These are phyloP conservation scores for Drosophila austrosaltans DNA, from an alignment of 2,888 invertebrate species.

Conservation along the genomic window DNA sequence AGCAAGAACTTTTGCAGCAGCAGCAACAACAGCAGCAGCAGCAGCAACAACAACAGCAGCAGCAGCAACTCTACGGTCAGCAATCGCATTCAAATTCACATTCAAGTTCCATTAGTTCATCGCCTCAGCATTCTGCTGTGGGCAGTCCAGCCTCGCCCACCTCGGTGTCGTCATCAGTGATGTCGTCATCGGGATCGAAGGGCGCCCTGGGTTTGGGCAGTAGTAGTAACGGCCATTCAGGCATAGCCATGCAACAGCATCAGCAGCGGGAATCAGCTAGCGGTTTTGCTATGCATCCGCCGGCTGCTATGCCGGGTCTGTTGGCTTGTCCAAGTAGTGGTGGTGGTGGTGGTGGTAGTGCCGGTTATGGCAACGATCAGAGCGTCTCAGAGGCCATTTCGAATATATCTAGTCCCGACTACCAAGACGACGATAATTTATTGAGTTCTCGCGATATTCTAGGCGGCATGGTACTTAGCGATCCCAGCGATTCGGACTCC, in stretches of 20 bases:
- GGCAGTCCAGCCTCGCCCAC: slow-evolving; percentile 91
- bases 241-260: slow-evolving; percentile 48
- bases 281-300: slow-evolving; percentile 55
- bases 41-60: slow-evolving; percentile 58
- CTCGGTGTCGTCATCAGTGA: slow-evolving; percentile 93
- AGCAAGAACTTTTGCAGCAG: slow-evolving; percentile 29
- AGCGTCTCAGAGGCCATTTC: slow-evolving; percentile 94
- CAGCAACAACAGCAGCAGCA: slow-evolving; percentile 53
- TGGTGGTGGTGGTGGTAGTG: slow-evolving; percentile 56
- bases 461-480: slow-evolving; percentile 92
- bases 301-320: slow-evolving; percentile 74
- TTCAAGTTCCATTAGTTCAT: slow-evolving; percentile 84
- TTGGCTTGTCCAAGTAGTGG: slow-evolving; percentile 77
- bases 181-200: slow-evolving; percentile 91
- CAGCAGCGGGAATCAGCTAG: slow-evolving; percentile 52
- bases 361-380: slow-evolving; percentile 87
- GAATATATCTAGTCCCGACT: slow-evolving; percentile 95
- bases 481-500: slow-evolving; percentile 95
- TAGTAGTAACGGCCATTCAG: slow-evolving; percentile 45
- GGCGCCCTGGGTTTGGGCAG: slow-evolving; percentile 83
- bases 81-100: slow-evolving; percentile 83
- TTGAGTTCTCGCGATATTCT: slow-evolving; percentile 89
- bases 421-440: slow-evolving; percentile 93
- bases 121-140: slow-evolving; percentile 86
- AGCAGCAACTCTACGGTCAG: slow-evolving; percentile 72